Evolutionary conservation across 2,888 invertebrate genomes (phyloP).

Genomic region (Allophyes oxyacanthae): DNA sequence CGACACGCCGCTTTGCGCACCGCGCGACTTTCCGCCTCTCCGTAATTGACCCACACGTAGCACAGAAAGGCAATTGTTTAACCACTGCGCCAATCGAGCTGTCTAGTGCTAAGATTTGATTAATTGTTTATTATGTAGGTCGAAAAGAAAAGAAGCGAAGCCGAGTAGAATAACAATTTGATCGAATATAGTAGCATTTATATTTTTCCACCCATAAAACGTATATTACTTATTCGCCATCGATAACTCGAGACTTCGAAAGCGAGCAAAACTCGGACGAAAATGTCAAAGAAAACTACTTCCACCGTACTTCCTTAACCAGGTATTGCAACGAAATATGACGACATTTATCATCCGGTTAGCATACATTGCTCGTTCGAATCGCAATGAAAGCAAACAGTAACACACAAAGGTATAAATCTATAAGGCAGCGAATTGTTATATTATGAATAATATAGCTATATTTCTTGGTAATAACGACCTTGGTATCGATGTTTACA

Average conservation of each 20-base stretch:
- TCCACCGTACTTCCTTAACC: slow-evolving; percentile 41
- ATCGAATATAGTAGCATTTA: slow-evolving; percentile 13
- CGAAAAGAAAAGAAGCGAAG: no score
- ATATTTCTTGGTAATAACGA: slow-evolving; percentile 51
- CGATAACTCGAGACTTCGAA: slow-evolving; percentile 11
- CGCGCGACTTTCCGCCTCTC: no score
- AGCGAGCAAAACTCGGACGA: slow-evolving; percentile 20
- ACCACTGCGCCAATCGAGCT: no score
- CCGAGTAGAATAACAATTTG: no score
- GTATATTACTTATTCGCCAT: slow-evolving; percentile 7
- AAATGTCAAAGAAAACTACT: slow-evolving; percentile 39
- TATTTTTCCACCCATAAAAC: slow-evolving; percentile 25
- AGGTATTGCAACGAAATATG: slow-evolving; percentile 48
- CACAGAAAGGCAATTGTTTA: no score
- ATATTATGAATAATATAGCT: slow-evolving; percentile 47
- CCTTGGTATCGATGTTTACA: slow-evolving; percentile 55
- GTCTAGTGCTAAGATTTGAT: no score
- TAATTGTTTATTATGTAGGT: no score
- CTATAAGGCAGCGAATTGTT: slow-evolving; percentile 31
- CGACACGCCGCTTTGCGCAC: no score
- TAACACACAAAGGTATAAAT: slow-evolving; percentile 31
- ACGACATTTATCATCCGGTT: slow-evolving; percentile 50
- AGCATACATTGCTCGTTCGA: slow-evolving; percentile 46
- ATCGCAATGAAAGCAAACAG: slow-evolving; percentile 34
- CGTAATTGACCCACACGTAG: no score